Evolutionary conservation across 1,140 invertebrate genomes (phyloP).

Genomic region (Lysiphlebus fabarum): DNA sequence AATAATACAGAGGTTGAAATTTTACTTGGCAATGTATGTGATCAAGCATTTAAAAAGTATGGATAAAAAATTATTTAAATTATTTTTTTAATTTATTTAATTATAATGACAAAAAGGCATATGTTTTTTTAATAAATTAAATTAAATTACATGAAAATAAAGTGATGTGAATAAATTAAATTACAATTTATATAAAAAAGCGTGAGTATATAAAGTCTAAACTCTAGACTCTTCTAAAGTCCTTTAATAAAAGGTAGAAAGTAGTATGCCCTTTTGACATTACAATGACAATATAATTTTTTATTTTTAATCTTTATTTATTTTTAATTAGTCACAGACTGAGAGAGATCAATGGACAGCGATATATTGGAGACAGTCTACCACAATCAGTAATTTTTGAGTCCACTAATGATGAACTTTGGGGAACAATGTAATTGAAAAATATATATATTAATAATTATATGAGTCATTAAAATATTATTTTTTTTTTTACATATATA

Average conservation of each 20-base stretch:
- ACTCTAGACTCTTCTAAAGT: too few species aligned
- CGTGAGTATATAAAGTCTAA: too few species aligned
- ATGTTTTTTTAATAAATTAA: too few species aligned
- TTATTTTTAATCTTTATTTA: too few species aligned
- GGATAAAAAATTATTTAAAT: not conserved
- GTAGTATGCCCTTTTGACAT: too few species aligned
- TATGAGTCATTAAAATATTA: conserved; percentile 16
- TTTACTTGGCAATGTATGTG: conserved; percentile 36
- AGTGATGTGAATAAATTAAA: too few species aligned
- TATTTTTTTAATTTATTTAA: conserved; percentile 2
- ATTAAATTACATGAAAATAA: too few species aligned
- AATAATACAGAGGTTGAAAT: conserved; percentile 30
- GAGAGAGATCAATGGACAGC: conserved; percentile 35
- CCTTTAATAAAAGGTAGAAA: too few species aligned
- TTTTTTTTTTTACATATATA: conserved; percentile 25
- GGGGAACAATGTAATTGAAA: conserved; percentile 35
- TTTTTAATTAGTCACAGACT: conserved; percentile 36
- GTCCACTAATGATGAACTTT: conserved; percentile 37
- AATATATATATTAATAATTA: conserved; percentile 2
- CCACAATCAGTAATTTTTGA: conserved; percentile 34
- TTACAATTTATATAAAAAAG: too few species aligned
- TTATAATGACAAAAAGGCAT: not conserved
- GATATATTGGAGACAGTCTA: conserved; percentile 35
- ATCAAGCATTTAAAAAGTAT: conserved; percentile 43
- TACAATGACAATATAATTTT: too few species aligned